Conservation (phyloP, 2,113 vertebrate species). For the Channa argus region DNA sequence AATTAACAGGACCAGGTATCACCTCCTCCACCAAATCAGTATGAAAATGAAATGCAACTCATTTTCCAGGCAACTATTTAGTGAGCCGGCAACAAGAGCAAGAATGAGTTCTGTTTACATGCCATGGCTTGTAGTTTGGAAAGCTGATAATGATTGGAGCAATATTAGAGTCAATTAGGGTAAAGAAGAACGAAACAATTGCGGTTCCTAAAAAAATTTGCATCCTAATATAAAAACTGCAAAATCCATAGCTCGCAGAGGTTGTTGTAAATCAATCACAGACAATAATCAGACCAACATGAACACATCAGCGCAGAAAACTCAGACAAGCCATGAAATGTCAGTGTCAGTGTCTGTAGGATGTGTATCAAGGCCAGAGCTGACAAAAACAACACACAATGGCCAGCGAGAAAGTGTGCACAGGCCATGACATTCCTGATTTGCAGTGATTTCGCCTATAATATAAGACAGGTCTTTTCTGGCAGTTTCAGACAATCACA, state of each 20-base stretch:
- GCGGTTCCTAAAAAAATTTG: conserved; percentile 1
- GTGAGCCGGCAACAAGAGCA: background rate
- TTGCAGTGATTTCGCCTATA: conserved; percentile 38
- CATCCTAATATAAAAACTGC: background rate
- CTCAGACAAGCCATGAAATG: conserved; percentile 4
- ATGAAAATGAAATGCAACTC: conserved; percentile 64
- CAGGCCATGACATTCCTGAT: conserved; percentile 49
- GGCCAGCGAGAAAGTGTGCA: conserved; percentile 20
- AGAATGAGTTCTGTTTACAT: conserved; percentile 43
- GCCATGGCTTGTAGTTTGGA: conserved; percentile 44
- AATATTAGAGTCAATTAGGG: conserved; percentile 39
- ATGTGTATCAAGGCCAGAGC: conserved; percentile 37
- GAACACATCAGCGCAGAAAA: background rate
- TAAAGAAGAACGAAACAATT: conserved; percentile 14
- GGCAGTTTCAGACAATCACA: conserved; percentile 32
- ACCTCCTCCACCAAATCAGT: conserved; percentile 33
- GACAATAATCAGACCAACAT: background rate
- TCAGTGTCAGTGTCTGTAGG: conserved; percentile 20
- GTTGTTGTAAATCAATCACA: conserved; percentile 7
- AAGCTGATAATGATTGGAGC: conserved; percentile 28
- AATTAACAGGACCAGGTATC: conserved; percentile 63
- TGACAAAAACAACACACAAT: conserved; percentile 19
- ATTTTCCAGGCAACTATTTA: conserved; percentile 43
- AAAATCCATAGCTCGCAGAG: background rate
- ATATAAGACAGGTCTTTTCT: conserved; percentile 10